Evolutionary conservation across 2,113 vertebrate species (phyloP).

Genomic region (Otis tarda): DNA sequence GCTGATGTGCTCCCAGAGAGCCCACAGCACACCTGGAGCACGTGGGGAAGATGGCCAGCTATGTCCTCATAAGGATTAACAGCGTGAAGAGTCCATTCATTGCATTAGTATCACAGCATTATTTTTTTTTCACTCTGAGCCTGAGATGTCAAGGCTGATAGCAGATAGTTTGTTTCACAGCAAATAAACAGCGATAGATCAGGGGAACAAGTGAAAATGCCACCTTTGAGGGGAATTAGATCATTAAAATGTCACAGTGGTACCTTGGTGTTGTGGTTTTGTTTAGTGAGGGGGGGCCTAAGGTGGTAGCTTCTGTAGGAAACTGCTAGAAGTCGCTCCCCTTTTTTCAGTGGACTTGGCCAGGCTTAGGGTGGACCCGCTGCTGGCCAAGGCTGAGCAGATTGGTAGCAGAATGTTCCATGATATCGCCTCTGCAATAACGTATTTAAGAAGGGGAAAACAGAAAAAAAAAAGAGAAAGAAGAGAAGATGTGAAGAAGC

Average conservation of each 20-base stretch:
- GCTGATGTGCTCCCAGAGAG: rapidly evolving
- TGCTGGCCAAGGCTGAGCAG: no score
- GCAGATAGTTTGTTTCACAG: constrained; percentile 11
- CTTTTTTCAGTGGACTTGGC: no score
- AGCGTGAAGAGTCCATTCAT: background rate
- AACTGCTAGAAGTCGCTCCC: no score
- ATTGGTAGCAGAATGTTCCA: no score
- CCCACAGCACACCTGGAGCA: rapidly evolving
- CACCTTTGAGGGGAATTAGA: constrained; percentile 46
- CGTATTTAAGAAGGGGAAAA: no score
- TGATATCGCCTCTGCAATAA: no score
- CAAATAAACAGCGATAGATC: background rate
- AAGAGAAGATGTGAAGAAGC: no score
- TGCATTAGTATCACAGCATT: background rate
- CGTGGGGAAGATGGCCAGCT: background rate
- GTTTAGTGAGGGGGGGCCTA: no score
- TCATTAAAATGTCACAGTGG: constrained; percentile 49
- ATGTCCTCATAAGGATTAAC: background rate
- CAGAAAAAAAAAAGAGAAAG: no score
- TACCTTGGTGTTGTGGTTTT: background rate
- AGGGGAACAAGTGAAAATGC: constrained; percentile 37
- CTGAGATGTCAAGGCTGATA: background rate
- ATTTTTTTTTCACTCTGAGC: background rate
- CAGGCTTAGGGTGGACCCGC: no score
- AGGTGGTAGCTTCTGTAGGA: no score